These are phyloP conservation scores for Poeciliopsis prolifica DNA, from an alignment of 2,113 vertebrate genomes.

Conservation along the genomic window DNA sequence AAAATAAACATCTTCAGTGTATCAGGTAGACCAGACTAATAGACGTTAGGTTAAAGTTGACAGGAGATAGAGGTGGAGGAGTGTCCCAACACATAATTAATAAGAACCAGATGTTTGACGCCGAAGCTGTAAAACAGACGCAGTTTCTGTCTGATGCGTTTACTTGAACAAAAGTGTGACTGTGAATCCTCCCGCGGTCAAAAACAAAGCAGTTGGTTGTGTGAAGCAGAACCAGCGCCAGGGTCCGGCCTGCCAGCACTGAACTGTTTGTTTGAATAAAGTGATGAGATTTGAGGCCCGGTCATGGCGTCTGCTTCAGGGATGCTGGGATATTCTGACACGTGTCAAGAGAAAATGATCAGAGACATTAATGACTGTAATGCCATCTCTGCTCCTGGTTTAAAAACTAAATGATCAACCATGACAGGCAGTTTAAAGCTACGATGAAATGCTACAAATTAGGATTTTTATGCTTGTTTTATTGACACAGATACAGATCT, in stretches of 20 bases:
- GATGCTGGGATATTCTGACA: background rate
- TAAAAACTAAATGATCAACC: no score
- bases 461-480: no score
- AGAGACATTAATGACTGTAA: background rate
- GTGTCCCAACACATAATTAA: conserved; percentile 2
- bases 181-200: conserved; percentile 7
- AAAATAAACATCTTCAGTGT: background rate
- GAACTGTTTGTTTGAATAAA: conserved; percentile 24
- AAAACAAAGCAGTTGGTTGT: background rate
- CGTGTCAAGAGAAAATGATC: background rate
- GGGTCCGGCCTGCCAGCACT: conserved; percentile 5
- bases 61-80: background rate
- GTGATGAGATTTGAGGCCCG: conserved; percentile 4
- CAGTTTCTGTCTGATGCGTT: background rate
- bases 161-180: background rate
- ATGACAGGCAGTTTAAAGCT: no score
- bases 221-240: conserved; percentile 9
- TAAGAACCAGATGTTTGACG: background rate
- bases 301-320: conserved; percentile 17
- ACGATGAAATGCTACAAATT: no score
- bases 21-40: background rate
- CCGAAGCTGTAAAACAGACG: background rate
- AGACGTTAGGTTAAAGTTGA: conserved; percentile 1
- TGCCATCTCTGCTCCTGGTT: no score
- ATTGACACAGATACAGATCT: no score